Evolutionary conservation across 2,888 invertebrate genomes (phyloP), one percentile per base, ranked within the genome.

Genomic region (Ceratothoa steindachneri): DNA sequence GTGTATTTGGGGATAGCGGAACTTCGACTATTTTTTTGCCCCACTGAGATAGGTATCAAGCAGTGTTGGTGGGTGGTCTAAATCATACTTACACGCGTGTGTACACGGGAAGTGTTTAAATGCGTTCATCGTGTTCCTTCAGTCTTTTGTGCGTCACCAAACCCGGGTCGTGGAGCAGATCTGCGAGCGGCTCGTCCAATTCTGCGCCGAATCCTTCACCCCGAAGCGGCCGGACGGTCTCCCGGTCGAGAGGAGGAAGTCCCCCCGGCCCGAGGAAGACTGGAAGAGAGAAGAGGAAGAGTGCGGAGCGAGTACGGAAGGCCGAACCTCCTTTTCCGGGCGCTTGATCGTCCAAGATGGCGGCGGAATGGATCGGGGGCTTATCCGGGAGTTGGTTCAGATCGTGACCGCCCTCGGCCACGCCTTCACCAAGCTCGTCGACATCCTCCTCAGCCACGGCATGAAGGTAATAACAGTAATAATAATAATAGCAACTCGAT

Each of bases 391-490:
- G 85, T 1, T 81, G 81, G 80, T 86, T 84, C 78, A 87, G 85
- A 83, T 88, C 73, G 86, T 87, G n/a, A 85, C 80, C 29, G 78
- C 86, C 0, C 81, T 89, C 72, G 86, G 88, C 41, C 86, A 85
- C 30, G 87, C 87, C 53, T 89, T 88, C 82, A 84, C 87, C 80
- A 87, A 87, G 82, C 87, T 88, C 0, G 88, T 88, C 0, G 88
- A 88, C 81, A 87, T 86, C 67, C 87, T 88, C 12, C 83, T 89
- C 53, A 86, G 87, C 22, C 86, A 87, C 80, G 88, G 88, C 82
- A 87, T 88, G 84, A 87, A 87, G 86, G 88, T 88, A 83, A 82
- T 81, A n/a, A n/a, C n/a, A n/a, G n/a, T n/a, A n/a, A n/a, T n/a
- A n/a, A n/a, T n/a, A n/a, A n/a, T n/a, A 53, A 22, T 22, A 53